Base-by-base conservation (phyloP, 2,888 invertebrate genomes). In the Melikaiella ostensackeni region DNA sequence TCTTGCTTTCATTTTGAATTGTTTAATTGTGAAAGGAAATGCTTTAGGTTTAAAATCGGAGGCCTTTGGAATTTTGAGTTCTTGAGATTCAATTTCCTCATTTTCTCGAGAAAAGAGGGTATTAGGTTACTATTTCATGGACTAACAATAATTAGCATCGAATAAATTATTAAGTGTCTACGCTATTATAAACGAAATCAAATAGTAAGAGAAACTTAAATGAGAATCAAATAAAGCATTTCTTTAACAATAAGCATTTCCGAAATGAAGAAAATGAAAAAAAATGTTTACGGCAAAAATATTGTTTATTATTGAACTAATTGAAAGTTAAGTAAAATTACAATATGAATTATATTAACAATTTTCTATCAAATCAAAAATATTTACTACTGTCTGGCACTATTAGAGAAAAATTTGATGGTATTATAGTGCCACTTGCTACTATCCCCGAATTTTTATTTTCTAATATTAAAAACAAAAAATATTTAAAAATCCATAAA, bases 91-190 rank as follows among this genome's bases (percentile, higher is more conserved):
- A 33, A 77, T 61, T 75, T 70, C 55, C 27, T 66, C 42, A 55
- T 66, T 74, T 74, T 59, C 64, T 50, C 24, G 19, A 76, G 30
- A 27, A 74, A 66, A 66, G 42, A 42, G 64, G 27, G 38, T 27
- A 66, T 46, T 27, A 16, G 64, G 64, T 66, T 42, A 66, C 64
- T 66, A 66, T 66, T 66, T 27, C 64, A 66, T 38, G 64, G 64
- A 46, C 64, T 46, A 19, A 19, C 38, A 42, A 24, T 64, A 64
- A 64, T 24, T 21, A 64, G 21, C 38, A 33, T 66, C 21, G 66
- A 64, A 7, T 16, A 74, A 64, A 42, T 42, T 42, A 42, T n/a
- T 46, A 50, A 35, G 33, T n/a, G 1, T 42, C 4, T 63, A 35
- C 1, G 19, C 9, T 64, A 8, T 35, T 21, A 64, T 24, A 64